These are phyloP conservation scores for Siniperca undulata DNA, from an alignment of 2,797 vertebrate species.

Conservation along the genomic window DNA sequence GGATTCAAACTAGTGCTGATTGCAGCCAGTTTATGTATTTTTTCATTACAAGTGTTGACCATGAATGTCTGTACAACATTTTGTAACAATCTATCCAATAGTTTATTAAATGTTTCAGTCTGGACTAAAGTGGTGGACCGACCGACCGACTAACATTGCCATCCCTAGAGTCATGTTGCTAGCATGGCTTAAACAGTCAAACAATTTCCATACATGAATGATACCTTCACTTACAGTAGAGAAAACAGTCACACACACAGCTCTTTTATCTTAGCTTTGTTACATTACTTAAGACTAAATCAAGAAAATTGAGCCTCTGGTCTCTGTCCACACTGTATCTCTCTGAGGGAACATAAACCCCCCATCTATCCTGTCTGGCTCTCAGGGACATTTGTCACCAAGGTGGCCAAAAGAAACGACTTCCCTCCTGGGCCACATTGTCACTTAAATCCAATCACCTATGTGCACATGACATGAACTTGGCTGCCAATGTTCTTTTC, in stretches of 20 bases:
- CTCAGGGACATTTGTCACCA: conserved; percentile 39
- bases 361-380: not conserved
- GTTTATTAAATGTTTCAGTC: not conserved
- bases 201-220: too few species aligned
- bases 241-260: too few species aligned
- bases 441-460: conserved; percentile 41
- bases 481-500: not conserved
- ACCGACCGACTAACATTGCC: not conserved
- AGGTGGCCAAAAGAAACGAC: conserved; percentile 21
- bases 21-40: conserved; percentile 2
- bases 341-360: too few species aligned
- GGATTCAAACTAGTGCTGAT: not conserved
- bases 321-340: too few species aligned
- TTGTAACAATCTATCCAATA: not conserved
- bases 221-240: too few species aligned
- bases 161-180: not conserved
- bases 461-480: conserved; percentile 4
- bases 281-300: too few species aligned
- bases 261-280: too few species aligned
- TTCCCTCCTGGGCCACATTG: not conserved
- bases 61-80: not conserved
- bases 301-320: too few species aligned
- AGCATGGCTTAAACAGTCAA: not conserved
- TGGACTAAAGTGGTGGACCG: not conserved
- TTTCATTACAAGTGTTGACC: not conserved